Base-by-base conservation (phyloP, 2,888 invertebrate species). In the Brachyopa scutellaris region DNA sequence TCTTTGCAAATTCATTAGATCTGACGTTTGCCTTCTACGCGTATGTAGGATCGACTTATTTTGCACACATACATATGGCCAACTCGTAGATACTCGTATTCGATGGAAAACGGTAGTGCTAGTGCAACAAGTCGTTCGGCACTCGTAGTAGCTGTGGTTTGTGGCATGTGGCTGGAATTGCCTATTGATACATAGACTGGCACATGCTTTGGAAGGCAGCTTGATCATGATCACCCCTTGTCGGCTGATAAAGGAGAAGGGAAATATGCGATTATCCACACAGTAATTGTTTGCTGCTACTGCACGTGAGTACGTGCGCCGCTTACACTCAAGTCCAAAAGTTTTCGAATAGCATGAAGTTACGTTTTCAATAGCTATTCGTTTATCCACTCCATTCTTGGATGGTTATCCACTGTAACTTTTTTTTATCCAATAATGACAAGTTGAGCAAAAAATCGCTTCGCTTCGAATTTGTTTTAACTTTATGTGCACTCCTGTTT, bases 101-200 rank as follows among this genome's bases (percentile, higher is more conserved):
- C 13, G 23, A n/a, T n/a, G 29, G 13, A 4, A 31, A 51, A 8
- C 29, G 9, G 17, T 17, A 51, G 31, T 33, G n/a, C 5, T 2
- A 19, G 31, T 19, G 8, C 11, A 31, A 59, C 59, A 59, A 59
- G 59, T 59, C 29, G 29, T 17, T 19, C 13, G 17, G n/a, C 3
- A 59, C 8, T 49, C 9, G 49, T 29, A 8, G 4, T 59, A 40
- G 11, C 21, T 38, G 59, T 11, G 59, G 9, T 57, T 26, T 4
- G 38, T 42, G 59, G 59, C 59, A 59, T 59, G 42, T 31, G 31
- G 42, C 42, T 40, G 7, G 8, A 23, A 29, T 42, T 17, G 11
- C 40, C 42, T 26, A 42, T 42, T 38, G 40, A 31, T 42, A 31
- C 42, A 17, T 5, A 15, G n/a, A 49, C 29, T 49, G 8, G n/a